Evolutionary conservation across 2,113 vertebrate genomes (phyloP).

Genomic region (Pluvialis apricaria): DNA sequence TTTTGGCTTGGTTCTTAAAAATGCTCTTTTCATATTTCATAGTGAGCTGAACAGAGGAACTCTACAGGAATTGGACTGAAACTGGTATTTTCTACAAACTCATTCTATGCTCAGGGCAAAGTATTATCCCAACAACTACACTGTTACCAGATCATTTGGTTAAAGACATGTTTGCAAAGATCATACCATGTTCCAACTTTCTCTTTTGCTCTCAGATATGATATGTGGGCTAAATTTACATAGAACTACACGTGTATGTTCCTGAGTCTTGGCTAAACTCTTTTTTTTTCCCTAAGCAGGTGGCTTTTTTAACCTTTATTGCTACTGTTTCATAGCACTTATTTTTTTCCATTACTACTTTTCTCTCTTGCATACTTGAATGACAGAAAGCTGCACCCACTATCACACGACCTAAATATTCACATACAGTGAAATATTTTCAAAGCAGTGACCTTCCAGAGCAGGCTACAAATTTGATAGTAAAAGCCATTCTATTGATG

Average conservation of each 20-base stretch:
- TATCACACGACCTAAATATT: slow-evolving; percentile 60
- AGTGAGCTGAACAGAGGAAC: background rate
- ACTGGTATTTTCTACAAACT: background rate
- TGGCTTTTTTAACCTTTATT: slow-evolving; percentile 46
- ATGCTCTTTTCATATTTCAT: background rate
- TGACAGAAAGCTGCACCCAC: slow-evolving; percentile 38
- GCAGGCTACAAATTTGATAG: slow-evolving; percentile 47
- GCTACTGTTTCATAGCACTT: slow-evolving; percentile 41
- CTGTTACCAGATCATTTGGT: background rate
- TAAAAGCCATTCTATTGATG: slow-evolving; percentile 54
- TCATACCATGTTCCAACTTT: background rate
- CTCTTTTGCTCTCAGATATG: background rate
- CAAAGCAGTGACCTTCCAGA: slow-evolving; percentile 59
- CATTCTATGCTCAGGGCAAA: background rate
- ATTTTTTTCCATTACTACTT: slow-evolving; percentile 51
- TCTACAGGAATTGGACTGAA: background rate
- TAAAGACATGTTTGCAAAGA: background rate
- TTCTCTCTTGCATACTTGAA: slow-evolving; percentile 30
- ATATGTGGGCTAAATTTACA: slow-evolving; percentile 46
- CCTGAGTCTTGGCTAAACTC: slow-evolving; percentile 38
- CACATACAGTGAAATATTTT: slow-evolving; percentile 49
- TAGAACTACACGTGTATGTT: slow-evolving; percentile 6
- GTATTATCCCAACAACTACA: background rate
- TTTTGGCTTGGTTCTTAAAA: slow-evolving; percentile 3
- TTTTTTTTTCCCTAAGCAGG: slow-evolving; percentile 17